Evolutionary conservation across 2,888 invertebrate genomes (phyloP), one percentile per base, ranked within the genome.

Genomic region (Synergus gifuensis): DNA sequence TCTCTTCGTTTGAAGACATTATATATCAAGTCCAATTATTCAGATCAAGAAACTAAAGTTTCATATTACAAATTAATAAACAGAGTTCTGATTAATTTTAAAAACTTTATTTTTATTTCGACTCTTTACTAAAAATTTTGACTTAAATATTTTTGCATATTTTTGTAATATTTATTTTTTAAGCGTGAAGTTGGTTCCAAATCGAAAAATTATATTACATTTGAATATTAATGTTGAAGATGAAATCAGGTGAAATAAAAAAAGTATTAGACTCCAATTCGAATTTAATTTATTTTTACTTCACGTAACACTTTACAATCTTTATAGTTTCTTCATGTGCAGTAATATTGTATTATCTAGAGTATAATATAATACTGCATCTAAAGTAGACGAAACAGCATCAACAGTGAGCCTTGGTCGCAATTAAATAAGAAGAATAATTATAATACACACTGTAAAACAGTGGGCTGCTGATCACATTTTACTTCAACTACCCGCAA

Each of bases 401-500:
- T 36, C 28, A 69, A 49, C 1, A 40, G 73, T 54, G 11, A 54
- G 36, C 36, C 4, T 40, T 54, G 36, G 11, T 4, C 36, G 36
- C 54, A 54, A 54, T 73, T 73, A 36, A 81, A 78, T 76, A 76
- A 62, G 60, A 76, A 60, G 36, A 36, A 36, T 36, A 36, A 5
- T 36, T 42, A 76, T 42, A 76, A 14, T 9, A 42, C 80, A 82
- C 78, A 83, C 67, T 58, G 73, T 79, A 40, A 76, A 81, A 79
- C 69, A 67, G 60, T 60, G 28, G 40, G 36, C 58, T 60, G 79
- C 28, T 69, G 69, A 77, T 80, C 67, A 64, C 9, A 14, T 78
- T 83, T 81, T 83, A 78, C 77, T 62, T 77, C 81, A 85, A 86
- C 87, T 87, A 88, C 85, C 84, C 86, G 81, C 80, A 84, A 85